Evolutionary conservation across 1,140 invertebrate species (phyloP).

Genomic region (Hirudo medicinalis): DNA sequence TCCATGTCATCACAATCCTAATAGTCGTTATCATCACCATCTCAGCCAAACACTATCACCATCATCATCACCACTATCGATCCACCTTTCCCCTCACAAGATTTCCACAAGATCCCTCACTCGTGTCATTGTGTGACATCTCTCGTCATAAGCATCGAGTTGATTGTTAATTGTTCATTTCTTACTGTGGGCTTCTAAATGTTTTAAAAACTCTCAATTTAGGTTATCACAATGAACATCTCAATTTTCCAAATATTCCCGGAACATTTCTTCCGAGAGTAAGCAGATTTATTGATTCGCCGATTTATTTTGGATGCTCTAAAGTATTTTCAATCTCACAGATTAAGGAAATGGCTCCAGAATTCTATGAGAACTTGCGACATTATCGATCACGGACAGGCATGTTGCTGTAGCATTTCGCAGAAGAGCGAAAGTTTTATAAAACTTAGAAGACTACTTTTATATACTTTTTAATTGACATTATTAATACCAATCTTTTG

Average conservation of each 20-base stretch:
- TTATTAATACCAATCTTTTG: no score
- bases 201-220: conserved; percentile 97
- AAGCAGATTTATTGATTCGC: not conserved
- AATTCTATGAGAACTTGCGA: conserved; percentile 88
- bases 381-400: conserved; percentile 81
- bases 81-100: no score
- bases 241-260: conserved; percentile 92
- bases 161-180: conserved; percentile 40
- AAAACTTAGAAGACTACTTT: no score
- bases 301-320: not conserved
- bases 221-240: conserved; percentile 56
- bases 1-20: no score
- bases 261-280: conserved; percentile 78
- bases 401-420: conserved; percentile 87
- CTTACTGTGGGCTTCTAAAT: conserved; percentile 95
- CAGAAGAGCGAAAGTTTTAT: conserved; percentile 48
- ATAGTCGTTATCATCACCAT: no score
- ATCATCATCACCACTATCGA: no score
- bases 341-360: conserved; percentile 82
- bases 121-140: no score
- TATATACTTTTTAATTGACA: no score
- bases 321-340: conserved; percentile 33
- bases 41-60: no score
- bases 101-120: no score
- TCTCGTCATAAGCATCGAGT: no score